phyloP scores from a whole-genome alignment of 1,140 invertebrate species.

The Eurosta solidaginis region DNA sequence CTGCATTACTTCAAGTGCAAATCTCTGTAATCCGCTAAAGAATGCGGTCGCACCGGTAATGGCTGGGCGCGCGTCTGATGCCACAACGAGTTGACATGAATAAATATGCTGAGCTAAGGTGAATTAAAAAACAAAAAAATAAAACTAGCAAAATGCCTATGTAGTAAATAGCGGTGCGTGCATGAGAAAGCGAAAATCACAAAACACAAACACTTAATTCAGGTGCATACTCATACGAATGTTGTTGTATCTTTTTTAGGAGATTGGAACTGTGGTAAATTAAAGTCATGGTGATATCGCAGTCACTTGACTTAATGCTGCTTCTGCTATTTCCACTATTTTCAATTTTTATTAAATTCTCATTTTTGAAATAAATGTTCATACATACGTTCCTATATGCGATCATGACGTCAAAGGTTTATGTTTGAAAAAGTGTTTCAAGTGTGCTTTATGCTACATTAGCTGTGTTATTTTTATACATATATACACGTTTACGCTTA shows the following conservation, averaged over 20 bases:
- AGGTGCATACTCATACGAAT: neutral
- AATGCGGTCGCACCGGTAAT: conserved; percentile 19
- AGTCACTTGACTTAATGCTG: too few relatives aligned
- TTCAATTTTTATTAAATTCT: too few relatives aligned
- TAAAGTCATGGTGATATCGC: too few relatives aligned
- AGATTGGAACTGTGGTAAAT: neutral
- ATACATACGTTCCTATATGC: too few relatives aligned
- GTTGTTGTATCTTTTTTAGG: neutral
- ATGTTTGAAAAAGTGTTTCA: neutral
- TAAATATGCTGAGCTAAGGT: neutral
- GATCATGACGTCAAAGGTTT: neutral
- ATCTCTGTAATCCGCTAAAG: conserved; percentile 11
- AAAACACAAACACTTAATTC: neutral
- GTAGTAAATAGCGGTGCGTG: neutral
- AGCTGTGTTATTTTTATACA: too few relatives aligned
- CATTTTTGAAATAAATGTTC: too few relatives aligned
- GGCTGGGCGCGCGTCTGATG: neutral
- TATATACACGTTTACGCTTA: too few relatives aligned
- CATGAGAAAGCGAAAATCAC: neutral
- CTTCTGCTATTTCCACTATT: too few relatives aligned
- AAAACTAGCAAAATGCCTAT: too few relatives aligned
- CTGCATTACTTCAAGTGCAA: conserved; percentile 4
- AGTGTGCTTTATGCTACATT: neutral
- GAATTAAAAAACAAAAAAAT: too few relatives aligned
- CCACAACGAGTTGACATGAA: conserved; percentile 7